Conservation (phyloP, 2,797 vertebrate species). For the Phoebastria nigripes region DNA sequence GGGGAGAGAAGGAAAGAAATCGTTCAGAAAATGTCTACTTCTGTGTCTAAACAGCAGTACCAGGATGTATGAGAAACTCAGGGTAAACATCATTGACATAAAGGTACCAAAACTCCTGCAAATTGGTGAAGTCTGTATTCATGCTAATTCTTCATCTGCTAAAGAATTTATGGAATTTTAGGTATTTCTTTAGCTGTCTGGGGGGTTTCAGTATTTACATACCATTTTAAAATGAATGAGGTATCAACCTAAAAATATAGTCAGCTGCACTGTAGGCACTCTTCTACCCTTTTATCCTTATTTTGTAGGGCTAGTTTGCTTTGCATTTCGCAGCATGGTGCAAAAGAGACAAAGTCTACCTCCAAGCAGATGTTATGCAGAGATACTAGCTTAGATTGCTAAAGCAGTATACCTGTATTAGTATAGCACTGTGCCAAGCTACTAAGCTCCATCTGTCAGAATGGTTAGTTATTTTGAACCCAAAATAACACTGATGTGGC, state of each 20-base stretch:
- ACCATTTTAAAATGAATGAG: slow-evolving; percentile 15
- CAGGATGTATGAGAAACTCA: background rate
- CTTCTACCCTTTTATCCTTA: background rate
- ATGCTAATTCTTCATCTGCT: slow-evolving; percentile 18
- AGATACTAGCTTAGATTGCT: background rate
- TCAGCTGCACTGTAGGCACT: background rate
- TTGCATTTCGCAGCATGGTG: background rate
- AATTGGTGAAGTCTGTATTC: background rate
- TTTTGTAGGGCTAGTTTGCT: background rate
- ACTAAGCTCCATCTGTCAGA: background rate
- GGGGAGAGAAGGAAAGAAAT: background rate
- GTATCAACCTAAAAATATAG: slow-evolving; percentile 7
- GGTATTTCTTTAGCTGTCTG: slow-evolving; percentile 28
- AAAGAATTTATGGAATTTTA: slow-evolving; percentile 53
- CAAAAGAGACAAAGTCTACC: background rate
- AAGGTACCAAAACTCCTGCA: background rate
- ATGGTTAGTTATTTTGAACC: background rate
- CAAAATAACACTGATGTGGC: background rate
- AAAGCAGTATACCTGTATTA: background rate
- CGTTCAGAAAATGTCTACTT: background rate
- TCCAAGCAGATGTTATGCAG: background rate
- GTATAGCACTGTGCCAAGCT: background rate
- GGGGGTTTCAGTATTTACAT: slow-evolving; percentile 22
- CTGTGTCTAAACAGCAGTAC: background rate
- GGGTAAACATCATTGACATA: background rate